Base-by-base conservation (phyloP, 2,797 vertebrate genomes). In the Cossypha heuglini region DNA sequence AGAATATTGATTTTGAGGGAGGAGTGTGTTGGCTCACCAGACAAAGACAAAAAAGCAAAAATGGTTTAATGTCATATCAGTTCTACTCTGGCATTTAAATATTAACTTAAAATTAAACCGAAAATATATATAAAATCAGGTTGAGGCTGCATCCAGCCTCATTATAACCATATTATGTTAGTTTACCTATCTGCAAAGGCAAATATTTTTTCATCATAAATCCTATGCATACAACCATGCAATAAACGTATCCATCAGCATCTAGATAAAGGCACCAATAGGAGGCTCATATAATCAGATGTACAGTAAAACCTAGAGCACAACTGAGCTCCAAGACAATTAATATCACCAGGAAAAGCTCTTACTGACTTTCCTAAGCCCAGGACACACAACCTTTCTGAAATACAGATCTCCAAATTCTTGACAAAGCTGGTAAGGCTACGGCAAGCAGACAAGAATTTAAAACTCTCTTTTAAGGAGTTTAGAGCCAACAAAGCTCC, bases 401-500 rank as follows among this genome's bases (percentile, higher is more conserved):
- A 72, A 88, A 81, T 18, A 88, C 55, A 79, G 90, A 83, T 63
- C 82, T 78, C 3, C 1, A 88, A 86, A 88, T 92, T 86, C 86
- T 87, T 95, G 69, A 48, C 22, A 95, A 96, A 96, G 86, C 91
- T 92, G 86, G 78, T 71, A 90, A 72, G 61, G 68, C 67, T 67
- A 78, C 76, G 0, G 58, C 91, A 90, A 88, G 87, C 64, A 88
- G 89, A 91, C 86, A 96, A 93, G 95, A 95, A 96, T 95, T 91
- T 88, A 43, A 96, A 96, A 96, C 91, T 86, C 91, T 89, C 86
- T 62, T 93, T 40, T 92, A 97, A 97, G 95, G 82, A 94, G 94
- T 96, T 96, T 94, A 95, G 79, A 90, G 18, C 95, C 89, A 94
- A 94, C 94, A 94, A 94, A 95, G 95, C 79, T 95, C 78, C 69